phyloP scores from a whole-genome alignment of 2,888 invertebrate genomes.

The Hybos culiciformis region DNA sequence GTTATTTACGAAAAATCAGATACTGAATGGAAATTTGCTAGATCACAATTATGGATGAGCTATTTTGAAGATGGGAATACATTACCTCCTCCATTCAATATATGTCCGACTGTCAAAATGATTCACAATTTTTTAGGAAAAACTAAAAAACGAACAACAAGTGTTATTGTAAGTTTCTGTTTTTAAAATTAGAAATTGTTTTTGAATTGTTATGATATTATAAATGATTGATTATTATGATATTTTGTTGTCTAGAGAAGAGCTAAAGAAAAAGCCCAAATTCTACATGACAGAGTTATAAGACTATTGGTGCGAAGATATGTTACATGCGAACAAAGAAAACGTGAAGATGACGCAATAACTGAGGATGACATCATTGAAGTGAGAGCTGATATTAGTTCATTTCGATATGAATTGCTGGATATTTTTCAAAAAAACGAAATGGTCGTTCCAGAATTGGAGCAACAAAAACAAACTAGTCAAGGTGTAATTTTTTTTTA shows the following conservation, averaged over 20 bases:
- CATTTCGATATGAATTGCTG: slow-evolving; percentile 80
- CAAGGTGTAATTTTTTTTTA: no score
- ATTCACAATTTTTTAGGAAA: slow-evolving; percentile 41
- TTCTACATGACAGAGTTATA: slow-evolving; percentile 74
- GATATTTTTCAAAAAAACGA: slow-evolving; percentile 83
- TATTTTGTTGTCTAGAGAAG: slow-evolving; percentile 60
- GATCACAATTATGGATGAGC: slow-evolving; percentile 93
- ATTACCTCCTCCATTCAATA: slow-evolving; percentile 87
- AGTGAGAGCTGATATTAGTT: slow-evolving; percentile 90
- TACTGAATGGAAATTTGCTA: slow-evolving; percentile 94
- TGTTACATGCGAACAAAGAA: slow-evolving; percentile 79
- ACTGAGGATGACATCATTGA: slow-evolving; percentile 98
- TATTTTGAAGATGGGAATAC: slow-evolving; percentile 90
- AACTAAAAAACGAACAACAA: slow-evolving; percentile 38
- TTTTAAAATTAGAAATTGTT: neutral
- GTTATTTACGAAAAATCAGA: slow-evolving; percentile 93
- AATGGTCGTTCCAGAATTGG: slow-evolving; percentile 65
- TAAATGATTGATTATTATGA: neutral
- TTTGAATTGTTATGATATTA: neutral
- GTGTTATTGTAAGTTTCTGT: slow-evolving; percentile 42
- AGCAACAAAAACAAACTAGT: slow-evolving; percentile 23
- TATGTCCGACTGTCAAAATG: slow-evolving; percentile 74
- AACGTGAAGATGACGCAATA: slow-evolving; percentile 80
- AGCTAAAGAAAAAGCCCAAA: slow-evolving; percentile 54
- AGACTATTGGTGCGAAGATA: slow-evolving; percentile 77